A percentile compares a stretch with the other conserved stretches of the same genome.
phyloP scores from a whole-genome alignment of 1,140 invertebrate genomes.

The Zaprionus kolodkinae region DNA sequence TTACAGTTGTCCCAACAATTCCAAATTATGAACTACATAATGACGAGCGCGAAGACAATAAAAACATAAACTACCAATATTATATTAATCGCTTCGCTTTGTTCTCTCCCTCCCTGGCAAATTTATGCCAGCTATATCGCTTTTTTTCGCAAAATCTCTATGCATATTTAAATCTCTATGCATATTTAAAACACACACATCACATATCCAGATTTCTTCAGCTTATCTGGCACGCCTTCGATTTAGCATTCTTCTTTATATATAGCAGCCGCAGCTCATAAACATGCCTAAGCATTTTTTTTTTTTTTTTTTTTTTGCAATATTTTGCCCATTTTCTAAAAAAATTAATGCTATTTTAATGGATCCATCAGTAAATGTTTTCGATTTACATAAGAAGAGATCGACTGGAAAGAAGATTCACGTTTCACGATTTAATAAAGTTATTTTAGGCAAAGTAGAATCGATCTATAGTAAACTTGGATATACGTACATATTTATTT shows the following conservation, averaged over 20 bases:
- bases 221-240: not conserved
- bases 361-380: not conserved
- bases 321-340: not conserved
- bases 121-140: not conserved
- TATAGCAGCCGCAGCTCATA: not conserved
- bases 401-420: not conserved
- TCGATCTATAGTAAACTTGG: no score
- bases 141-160: conserved; percentile 4
- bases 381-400: not conserved
- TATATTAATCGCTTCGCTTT: not conserved
- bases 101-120: not conserved
- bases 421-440: no score
- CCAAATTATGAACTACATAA: conserved; percentile 22
- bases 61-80: not conserved
- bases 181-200: not conserved
- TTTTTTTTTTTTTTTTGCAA: conserved; percentile 10
- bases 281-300: not conserved
- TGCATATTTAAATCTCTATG: conserved; percentile 7
- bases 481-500: no score
- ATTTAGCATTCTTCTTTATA: not conserved
- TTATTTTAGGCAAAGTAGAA: no score
- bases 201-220: not conserved
- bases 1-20: conserved; percentile 33
- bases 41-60: not conserved
- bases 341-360: conserved; percentile 20